Conservation (phyloP, 2,888 invertebrate species). For the Andrena chrysosceles region DNA sequence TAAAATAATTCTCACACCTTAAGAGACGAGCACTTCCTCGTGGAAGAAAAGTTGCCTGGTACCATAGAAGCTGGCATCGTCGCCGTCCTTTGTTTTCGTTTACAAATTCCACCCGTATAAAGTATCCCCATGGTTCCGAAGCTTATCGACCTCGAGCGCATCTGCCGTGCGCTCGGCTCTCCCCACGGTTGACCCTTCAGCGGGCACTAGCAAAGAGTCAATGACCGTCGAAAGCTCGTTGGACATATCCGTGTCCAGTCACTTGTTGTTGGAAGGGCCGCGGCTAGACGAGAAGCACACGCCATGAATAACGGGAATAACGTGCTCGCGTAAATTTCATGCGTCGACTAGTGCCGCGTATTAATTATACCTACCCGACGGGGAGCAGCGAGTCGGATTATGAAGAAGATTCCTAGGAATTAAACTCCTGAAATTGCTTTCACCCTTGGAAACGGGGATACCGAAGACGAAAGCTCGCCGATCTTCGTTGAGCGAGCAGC, state of each 20-base stretch:
- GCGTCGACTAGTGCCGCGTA: slow-evolving; percentile 28
- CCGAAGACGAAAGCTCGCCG: no score
- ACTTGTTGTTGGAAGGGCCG: slow-evolving; percentile 56
- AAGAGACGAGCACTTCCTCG: no score
- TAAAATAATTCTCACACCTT: no score
- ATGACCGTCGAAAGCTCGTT: slow-evolving; percentile 74
- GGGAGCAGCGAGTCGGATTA: background rate
- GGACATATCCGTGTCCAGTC: slow-evolving; percentile 67
- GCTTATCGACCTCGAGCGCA: slow-evolving; percentile 59
- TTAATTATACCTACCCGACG: slow-evolving; percentile 39
- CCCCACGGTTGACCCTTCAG: slow-evolving; percentile 63
- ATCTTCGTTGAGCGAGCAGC: no score
- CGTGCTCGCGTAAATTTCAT: slow-evolving; percentile 52
- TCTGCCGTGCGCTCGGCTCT: slow-evolving; percentile 41
- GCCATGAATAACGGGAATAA: slow-evolving; percentile 67
- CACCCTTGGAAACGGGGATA: background rate
- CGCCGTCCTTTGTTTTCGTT: no score
- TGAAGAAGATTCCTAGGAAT: no score
- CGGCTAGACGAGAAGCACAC: slow-evolving; percentile 37
- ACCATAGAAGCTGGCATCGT: no score
- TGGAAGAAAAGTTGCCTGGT: no score
- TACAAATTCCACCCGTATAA: background rate
- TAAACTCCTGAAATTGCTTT: background rate
- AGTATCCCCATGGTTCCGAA: slow-evolving; percentile 32
- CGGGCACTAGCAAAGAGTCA: slow-evolving; percentile 70